Percentiles rank a stretch among this genome's conserved stretches.
These are phyloP conservation scores for Dasyornis broadbenti DNA, from an alignment of 2,113 vertebrate species.

Conservation along the genomic window DNA sequence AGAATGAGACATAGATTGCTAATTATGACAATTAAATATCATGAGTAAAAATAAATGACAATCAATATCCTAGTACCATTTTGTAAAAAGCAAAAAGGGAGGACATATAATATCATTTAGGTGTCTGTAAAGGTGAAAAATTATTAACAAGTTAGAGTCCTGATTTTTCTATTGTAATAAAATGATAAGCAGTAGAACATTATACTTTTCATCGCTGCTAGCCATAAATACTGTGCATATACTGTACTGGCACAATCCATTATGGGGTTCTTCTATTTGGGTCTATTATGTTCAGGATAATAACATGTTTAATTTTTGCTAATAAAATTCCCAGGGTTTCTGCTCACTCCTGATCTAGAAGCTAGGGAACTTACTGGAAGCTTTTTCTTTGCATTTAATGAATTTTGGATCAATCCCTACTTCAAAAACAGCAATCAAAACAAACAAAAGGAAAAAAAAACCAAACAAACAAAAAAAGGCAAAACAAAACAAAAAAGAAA, in stretches of 20 bases:
- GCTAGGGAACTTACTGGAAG: neutral
- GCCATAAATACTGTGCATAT: constrained; percentile 30
- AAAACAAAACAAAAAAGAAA: neutral
- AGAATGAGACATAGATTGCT: constrained; percentile 68
- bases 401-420: neutral
- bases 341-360: neutral
- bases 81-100: constrained; percentile 52
- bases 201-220: constrained; percentile 26
- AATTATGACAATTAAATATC: constrained; percentile 81
- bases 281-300: constrained; percentile 34
- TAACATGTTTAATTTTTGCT: constrained; percentile 45
- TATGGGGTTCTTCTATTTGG: constrained; percentile 46
- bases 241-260: constrained; percentile 37
- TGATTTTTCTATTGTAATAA: constrained; percentile 52
- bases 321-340: constrained; percentile 34
- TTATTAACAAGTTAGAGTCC: constrained; percentile 38
- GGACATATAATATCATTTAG: constrained; percentile 66
- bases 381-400: neutral
- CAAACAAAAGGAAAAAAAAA: neutral
- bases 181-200: constrained; percentile 36
- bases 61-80: constrained; percentile 74
- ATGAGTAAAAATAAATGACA: constrained; percentile 76
- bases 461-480: neutral
- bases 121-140: constrained; percentile 67
- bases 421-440: neutral